A percentile compares a stretch with the other conserved stretches of the same genome.
These are phyloP conservation scores for Cancer borealis DNA, from an alignment of 2,888 invertebrate species.

Conservation along the genomic window DNA sequence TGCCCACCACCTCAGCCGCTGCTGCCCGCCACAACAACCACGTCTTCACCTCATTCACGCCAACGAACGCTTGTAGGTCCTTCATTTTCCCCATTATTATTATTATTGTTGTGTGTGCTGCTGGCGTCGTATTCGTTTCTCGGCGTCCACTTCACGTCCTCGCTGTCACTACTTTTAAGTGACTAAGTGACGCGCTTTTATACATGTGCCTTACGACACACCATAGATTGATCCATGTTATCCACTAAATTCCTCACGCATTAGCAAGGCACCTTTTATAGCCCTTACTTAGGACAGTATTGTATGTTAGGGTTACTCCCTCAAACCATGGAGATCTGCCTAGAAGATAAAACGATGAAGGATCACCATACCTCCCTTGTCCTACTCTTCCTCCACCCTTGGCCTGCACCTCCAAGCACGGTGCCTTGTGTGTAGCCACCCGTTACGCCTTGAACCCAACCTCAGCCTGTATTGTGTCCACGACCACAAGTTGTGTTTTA, in stretches of 20 bases:
- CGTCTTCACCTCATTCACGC: slow-evolving; percentile 87
- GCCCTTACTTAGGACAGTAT: background rate
- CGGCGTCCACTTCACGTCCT: background rate
- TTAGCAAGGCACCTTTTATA: background rate
- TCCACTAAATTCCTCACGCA: background rate
- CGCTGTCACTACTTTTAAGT: background rate
- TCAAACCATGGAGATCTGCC: too few relatives aligned
- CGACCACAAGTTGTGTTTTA: too few relatives aligned
- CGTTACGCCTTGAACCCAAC: too few relatives aligned
- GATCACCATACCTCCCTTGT: too few relatives aligned
- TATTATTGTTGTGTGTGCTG: background rate
- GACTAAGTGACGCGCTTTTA: background rate
- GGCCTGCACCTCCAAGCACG: too few relatives aligned
- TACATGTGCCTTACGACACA: background rate
- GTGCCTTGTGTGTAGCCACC: too few relatives aligned
- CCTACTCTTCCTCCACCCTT: too few relatives aligned
- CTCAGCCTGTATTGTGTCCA: too few relatives aligned
- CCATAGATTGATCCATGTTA: background rate
- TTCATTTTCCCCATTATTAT: slow-evolving; percentile 57
- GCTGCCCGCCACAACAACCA: slow-evolving; percentile 90
- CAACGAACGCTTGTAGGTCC: slow-evolving; percentile 81
- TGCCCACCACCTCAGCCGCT: slow-evolving; percentile 92
- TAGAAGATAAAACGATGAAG: too few relatives aligned
- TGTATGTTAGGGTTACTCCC: too few relatives aligned
- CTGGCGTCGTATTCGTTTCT: background rate